Base-by-base conservation (phyloP, 92 coral and sea anemone genomes). In the Actinernus sp. region DNA sequence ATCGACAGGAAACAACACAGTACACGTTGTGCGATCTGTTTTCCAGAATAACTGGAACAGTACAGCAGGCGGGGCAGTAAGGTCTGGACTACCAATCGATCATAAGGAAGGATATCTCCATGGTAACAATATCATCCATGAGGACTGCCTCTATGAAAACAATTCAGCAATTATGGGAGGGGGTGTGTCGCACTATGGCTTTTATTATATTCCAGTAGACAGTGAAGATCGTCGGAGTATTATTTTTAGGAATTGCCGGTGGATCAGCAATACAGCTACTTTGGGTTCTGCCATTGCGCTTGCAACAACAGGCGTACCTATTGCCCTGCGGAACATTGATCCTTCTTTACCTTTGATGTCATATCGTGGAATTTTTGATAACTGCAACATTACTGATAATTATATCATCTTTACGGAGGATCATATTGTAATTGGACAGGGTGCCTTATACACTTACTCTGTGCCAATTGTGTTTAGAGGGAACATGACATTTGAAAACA, bases 241-340 rank as follows among this genome's bases (percentile, higher is more conserved):
- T 3, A 49, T 31, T 10, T 80, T 74, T 44, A 45, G 55, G 7
- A 68, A 46, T 7, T 94, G 98, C 68, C 30, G 23, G 12, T 79
- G 94, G 86, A 59, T 26, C 30, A 43, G 63, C 30, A 94, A 94
- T 68, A 52, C 48, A 30, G 98, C 94, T 21, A 83, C 95, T n/a
- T 31, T 94, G 59, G 98, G 98, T 17, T 79, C 98, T 51, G 97
- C 97, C 14, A 57, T 91, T 44, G 93, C 89, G 18, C 72, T 85
- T 9, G 82, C 92, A 26, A 51, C 86, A 0, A 18, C 26, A 1
- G 39, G 66, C 0, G 20, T 57, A 38, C 65, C 55, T 26, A 19
- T 68, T 4, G 18, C 76, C 0, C 46, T 63, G 27, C 72, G 80
- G 6, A 59, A 63, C 2, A 24, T 73, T 7, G 60, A 76, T 17